phyloP scores from a whole-genome alignment of 2,113 vertebrate species.

The Malurus alboscapulatus region DNA sequence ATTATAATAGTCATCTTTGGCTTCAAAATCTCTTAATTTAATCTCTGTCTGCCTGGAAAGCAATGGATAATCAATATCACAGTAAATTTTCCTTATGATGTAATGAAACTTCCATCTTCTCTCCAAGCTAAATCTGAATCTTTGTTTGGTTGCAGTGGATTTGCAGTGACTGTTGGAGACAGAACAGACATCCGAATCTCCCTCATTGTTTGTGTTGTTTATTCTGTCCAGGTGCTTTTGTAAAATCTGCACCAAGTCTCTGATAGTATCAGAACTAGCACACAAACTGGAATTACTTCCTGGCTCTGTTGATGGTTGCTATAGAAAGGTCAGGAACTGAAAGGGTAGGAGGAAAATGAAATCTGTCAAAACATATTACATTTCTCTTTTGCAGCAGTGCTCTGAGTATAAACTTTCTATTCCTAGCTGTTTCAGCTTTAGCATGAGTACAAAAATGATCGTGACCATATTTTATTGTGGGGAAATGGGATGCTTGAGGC shows the following conservation, averaged over 20 bases:
- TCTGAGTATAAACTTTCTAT: background rate
- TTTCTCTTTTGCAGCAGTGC: background rate
- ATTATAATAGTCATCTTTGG: background rate
- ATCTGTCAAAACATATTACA: background rate
- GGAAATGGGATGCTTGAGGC: background rate
- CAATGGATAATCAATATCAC: conserved; percentile 6
- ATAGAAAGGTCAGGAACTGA: conserved; percentile 26
- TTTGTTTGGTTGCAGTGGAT: background rate
- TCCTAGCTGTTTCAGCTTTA: background rate
- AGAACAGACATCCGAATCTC: background rate
- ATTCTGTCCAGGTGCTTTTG: background rate
- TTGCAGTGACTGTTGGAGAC: background rate
- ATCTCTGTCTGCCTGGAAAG: background rate
- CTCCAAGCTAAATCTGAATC: background rate
- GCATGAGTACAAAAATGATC: background rate
- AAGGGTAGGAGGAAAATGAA: conserved; percentile 8
- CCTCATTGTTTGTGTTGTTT: background rate
- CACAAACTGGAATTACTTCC: background rate
- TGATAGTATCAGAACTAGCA: background rate
- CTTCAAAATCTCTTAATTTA: conserved; percentile 28
- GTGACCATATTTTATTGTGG: background rate
- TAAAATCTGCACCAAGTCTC: background rate
- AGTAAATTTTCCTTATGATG: background rate
- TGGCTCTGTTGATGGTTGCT: background rate
- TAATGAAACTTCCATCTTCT: background rate